phyloP scores from a whole-genome alignment of 2,113 vertebrate genomes.

The Chascanopsetta lugubris region DNA sequence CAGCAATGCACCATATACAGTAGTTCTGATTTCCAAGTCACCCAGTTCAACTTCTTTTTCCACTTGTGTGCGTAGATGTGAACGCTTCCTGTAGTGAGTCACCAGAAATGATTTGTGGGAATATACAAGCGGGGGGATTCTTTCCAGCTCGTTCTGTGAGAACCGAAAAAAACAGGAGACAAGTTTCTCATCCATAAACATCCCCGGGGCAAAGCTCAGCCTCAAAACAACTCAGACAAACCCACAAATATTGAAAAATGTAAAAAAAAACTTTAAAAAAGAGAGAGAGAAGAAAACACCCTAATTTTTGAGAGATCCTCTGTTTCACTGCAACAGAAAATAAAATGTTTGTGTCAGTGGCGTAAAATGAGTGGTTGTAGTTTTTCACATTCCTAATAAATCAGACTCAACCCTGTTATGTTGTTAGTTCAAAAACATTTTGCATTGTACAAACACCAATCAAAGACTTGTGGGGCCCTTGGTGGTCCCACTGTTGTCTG shows the following conservation, averaged over 20 bases:
- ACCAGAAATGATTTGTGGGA: conserved; percentile 37
- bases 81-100: conserved; percentile 41
- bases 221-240: conserved; percentile 29
- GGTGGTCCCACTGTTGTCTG: no score
- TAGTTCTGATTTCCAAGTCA: conserved; percentile 8
- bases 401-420: background rate
- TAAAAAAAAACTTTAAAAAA: no score
- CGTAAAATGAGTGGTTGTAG: background rate
- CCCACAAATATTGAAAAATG: background rate
- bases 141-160: conserved; percentile 34
- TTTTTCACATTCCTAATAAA: background rate
- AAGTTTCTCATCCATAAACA: conserved; percentile 49
- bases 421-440: background rate
- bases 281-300: background rate
- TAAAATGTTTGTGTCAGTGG: conserved; percentile 4
- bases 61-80: conserved; percentile 11
- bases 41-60: background rate
- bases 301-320: background rate
- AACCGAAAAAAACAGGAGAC: conserved; percentile 1
- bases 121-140: conserved; percentile 5
- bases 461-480: background rate
- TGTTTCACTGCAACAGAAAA: background rate
- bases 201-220: conserved; percentile 9
- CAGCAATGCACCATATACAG: background rate
- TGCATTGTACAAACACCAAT: background rate